These are phyloP conservation scores for Triplophysa siluroides DNA, from an alignment of 2,113 vertebrate species.

Conservation along the genomic window DNA sequence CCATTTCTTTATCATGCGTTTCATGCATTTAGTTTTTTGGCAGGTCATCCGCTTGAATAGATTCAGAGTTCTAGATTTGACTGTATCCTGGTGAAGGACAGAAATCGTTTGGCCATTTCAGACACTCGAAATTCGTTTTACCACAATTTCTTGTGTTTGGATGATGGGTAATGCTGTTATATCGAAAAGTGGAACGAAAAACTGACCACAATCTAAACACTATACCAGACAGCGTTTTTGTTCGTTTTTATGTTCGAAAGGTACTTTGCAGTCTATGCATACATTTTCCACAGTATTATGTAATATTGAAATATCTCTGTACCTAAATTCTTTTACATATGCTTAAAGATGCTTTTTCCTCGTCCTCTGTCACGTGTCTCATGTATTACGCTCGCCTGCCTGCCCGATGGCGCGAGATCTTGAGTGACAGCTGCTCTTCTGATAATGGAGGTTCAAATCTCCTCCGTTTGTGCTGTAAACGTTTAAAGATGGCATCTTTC, in stretches of 20 bases:
- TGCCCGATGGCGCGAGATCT: background rate
- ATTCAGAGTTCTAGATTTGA: background rate
- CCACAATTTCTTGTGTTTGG: background rate
- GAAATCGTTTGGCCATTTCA: constrained; percentile 32
- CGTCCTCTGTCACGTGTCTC: background rate
- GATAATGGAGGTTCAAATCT: constrained; percentile 1
- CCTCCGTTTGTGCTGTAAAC: constrained; percentile 42
- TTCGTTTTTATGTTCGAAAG: constrained; percentile 37
- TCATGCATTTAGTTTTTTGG: background rate
- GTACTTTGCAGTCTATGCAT: constrained; percentile 58
- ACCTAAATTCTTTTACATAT: constrained; percentile 40
- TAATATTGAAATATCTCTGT: constrained; percentile 35
- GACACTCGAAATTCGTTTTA: background rate
- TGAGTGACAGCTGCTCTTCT: constrained; percentile 12
- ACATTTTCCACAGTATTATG: constrained; percentile 56
- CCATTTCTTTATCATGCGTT: background rate
- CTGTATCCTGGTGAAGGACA: constrained; percentile 30
- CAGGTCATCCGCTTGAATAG: background rate
- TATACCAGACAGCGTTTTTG: constrained; percentile 20
- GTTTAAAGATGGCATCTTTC: constrained; percentile 39
- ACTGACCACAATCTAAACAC: constrained; percentile 23
- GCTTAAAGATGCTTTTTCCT: background rate
- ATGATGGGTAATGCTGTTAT: constrained; percentile 3
- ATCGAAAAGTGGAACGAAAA: constrained; percentile 24
- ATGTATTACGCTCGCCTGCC: too few relatives aligned